Evolutionary conservation across 2,797 vertebrate species (phyloP), one percentile per base, ranked within the genome.

Genomic region (Hephaestus fuliginosus): DNA sequence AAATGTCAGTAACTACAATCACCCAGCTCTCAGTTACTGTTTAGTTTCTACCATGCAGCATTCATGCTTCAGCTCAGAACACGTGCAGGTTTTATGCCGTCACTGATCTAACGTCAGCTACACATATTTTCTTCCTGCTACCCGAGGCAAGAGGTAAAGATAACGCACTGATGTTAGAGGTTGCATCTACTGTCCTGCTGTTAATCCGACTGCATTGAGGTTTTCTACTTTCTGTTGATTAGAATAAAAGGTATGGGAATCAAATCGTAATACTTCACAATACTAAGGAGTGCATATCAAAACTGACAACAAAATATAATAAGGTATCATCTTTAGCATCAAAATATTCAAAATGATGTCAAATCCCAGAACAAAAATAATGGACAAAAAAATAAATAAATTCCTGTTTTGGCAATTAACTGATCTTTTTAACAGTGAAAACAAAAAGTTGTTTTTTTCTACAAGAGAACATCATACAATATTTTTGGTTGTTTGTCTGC

Each of bases 1-100:
- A 75, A 65, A 46, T 76, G 72, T 87, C 78, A 85, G 72, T 64
- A 83, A 86, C 70, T 41, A 67, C 63, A 62, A 69, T 80, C 9
- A 20, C 17, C 81, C 52, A 74, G 70, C 64, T 44, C 77, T 78
- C 67, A 60, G 76, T 84, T 25, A 62, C 56, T 57, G 58, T 25
- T 4, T 49, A n/a, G 49, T 43, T 64, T 79, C 36, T 77, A 48
- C 41, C 25, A 18, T 57, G 60, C 51, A 68, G 53, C 62, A 71
- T 17, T 53, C 49, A 25, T 41, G 11, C 43, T 4, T 60, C 48
- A 39, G 69, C 48, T 70, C 57, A 67, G 51, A 62, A 44, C 41
- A 9, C 9, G 15, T 58, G 68, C 48, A 41, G 14, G 13, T 75
- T 82, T 80, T 9, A 39, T 1, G 36, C 17, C 2, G 39, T 69